Evolutionary conservation across 1,140 invertebrate genomes (phyloP), one percentile per base, ranked within the genome.

Genomic region (Trichonephila inaurata): DNA sequence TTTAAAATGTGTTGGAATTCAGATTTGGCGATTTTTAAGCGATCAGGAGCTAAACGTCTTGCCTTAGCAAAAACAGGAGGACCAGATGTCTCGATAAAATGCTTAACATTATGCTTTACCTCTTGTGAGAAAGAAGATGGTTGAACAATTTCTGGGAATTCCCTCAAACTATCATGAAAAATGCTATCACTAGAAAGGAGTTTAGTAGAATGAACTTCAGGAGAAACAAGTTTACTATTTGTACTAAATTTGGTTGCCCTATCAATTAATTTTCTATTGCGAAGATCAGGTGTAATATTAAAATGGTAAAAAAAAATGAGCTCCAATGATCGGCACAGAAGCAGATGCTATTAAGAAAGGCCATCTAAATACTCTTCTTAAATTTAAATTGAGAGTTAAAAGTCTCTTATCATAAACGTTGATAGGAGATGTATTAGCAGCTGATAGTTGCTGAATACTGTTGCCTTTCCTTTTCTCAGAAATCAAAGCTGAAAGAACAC

Each of bases 171-270:
- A 44, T 44, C 44, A 44, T 44, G 44, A 44, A 66, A 66, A 24
- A n/a, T 66, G 12, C 64, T 66, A 8, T 66, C 1, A 2, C 64
- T 7, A n/a, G 64, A 66, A 66, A 66, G 10, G 5, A 82, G 77
- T 51, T 64, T 61, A 12, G 94, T 12, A 21, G 62, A 94, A 94
- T 94, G 87, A n/a, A 94, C 72, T 14, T 94, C 93, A 28, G 91
- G n/a, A n/a, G n/a, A n/a, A n/a, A n/a, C n/a, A n/a, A n/a, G n/a
- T n/a, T n/a, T n/a, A n/a, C n/a, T n/a, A n/a, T n/a, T n/a, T n/a
- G n/a, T n/a, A n/a, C n/a, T n/a, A n/a, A n/a, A n/a, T n/a, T n/a
- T n/a, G n/a, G n/a, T n/a, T n/a, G n/a, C n/a, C n/a, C n/a, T n/a
- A n/a, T n/a, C n/a, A n/a, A n/a, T n/a, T n/a, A n/a, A n/a, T n/a